These are phyloP conservation scores for Cettia cetti DNA, from an alignment of 2,113 vertebrate genomes.

Conservation along the genomic window DNA sequence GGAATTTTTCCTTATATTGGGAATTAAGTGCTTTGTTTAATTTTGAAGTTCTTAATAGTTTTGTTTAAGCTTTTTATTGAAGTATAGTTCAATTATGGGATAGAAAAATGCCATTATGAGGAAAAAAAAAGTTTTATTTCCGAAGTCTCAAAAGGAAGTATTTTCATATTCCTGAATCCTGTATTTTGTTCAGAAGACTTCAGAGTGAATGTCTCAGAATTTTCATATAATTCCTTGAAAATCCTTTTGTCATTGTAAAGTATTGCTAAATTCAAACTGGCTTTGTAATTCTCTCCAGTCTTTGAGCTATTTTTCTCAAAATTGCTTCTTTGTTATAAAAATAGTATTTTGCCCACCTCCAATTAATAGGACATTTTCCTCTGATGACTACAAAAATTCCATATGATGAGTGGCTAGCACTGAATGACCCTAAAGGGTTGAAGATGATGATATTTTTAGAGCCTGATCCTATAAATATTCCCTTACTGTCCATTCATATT, in stretches of 20 bases:
- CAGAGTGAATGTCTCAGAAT: background rate
- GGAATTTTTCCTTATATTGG: background rate
- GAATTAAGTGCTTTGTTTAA: background rate
- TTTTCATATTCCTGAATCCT: background rate
- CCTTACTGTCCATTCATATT: background rate
- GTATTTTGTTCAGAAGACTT: background rate
- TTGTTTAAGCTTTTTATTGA: background rate
- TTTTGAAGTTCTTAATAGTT: background rate
- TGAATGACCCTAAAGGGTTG: background rate
- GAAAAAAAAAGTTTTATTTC: background rate
- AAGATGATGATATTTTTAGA: background rate
- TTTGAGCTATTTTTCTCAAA: background rate
- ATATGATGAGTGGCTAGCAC: background rate
- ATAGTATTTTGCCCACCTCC: background rate
- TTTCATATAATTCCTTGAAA: background rate
- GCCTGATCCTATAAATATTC: background rate
- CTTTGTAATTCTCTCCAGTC: background rate
- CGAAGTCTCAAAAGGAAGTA: background rate
- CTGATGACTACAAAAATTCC: background rate
- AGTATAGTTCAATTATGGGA: background rate
- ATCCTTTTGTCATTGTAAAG: background rate
- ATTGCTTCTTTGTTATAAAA: background rate
- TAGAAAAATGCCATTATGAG: background rate
- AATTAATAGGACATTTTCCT: background rate
- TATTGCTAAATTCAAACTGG: background rate